Base-by-base conservation (phyloP, 2,888 invertebrate species). In the Alentia gelatinosa region DNA sequence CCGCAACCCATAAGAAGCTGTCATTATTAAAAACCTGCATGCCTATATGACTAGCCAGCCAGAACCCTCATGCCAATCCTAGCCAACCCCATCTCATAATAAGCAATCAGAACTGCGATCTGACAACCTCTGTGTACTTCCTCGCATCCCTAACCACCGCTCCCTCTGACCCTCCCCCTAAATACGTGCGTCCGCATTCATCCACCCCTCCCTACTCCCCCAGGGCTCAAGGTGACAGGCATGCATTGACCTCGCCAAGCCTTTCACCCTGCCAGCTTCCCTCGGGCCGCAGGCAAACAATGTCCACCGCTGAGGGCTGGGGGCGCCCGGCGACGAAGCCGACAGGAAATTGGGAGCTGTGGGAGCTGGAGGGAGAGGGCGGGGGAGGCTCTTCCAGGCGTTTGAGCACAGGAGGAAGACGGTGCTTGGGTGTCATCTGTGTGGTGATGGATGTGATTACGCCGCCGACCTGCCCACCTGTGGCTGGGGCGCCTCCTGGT, bases 401-500 rank as follows among this genome's bases (percentile, higher is more conserved):
- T 56, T 56, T 56, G 56, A 56, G 56, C n/a, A 56, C 19, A 56
- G 56, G 56, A 56, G 56, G 56, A n/a, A 56, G 19, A 56, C 19
- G 56, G 19, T 19, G 56, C n/a, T n/a, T n/a, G 56, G n/a, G 56
- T 56, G 56, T 56, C 56, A 56, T 56, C 56, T 56, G 23, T n/a
- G 56, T n/a, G n/a, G 56, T 56, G 56, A 56, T 56, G n/a, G 56
- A 56, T 56, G 56, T 56, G 56, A 56, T 56, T 56, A 56, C 56
- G 19, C 56, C 19, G 56, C 56, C 56, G 56, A 56, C 56, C 56
- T 56, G 56, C 56, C 56, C 56, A 56, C 56, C 56, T 56, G 56
- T 56, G 56, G 56, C 56, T 56, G 19, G 19, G 23, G 23, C 56
- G 56, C 56, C 56, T 3, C 19, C 56, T n/a, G 19, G 23, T n/a